Percentiles rank a stretch among this genome's conserved stretches.
These are phyloP conservation scores for Parasteatoda tepidariorum DNA, from an alignment of 1,140 invertebrate genomes.

Conservation along the genomic window DNA sequence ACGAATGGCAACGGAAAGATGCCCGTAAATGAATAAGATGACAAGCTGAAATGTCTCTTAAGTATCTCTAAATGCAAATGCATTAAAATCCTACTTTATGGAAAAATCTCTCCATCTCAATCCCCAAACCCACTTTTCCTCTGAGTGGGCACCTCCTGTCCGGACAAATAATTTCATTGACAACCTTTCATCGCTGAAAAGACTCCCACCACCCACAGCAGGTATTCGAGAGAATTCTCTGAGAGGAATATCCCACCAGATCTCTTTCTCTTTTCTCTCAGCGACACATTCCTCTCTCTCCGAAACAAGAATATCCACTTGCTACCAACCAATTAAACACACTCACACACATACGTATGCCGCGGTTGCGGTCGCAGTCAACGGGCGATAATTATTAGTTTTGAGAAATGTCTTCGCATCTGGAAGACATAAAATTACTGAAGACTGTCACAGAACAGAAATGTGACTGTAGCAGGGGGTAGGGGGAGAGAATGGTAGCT, in stretches of 20 bases:
- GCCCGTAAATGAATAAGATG: too few species aligned
- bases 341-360: background rate
- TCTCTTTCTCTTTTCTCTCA: background rate
- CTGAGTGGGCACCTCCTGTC: background rate
- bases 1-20: too few species aligned
- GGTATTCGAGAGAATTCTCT: background rate
- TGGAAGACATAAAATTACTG: conserved; percentile 56
- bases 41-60: too few species aligned
- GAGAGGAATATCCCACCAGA: background rate
- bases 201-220: background rate
- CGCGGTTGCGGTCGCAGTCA: background rate
- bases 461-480: background rate
- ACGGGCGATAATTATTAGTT: conserved; percentile 53
- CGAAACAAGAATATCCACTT: conserved; percentile 56
- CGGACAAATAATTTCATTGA: conserved; percentile 54
- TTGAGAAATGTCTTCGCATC: conserved; percentile 54
- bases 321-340: conserved; percentile 56
- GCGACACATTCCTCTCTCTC: background rate
- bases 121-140: background rate
- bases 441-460: conserved; percentile 20
- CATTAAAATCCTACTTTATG: too few species aligned
- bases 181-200: conserved; percentile 48
- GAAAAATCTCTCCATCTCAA: too few species aligned
- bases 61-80: too few species aligned
- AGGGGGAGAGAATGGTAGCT: background rate